A percentile compares a stretch with the other conserved stretches of the same genome.
Conservation (phyloP, 2,113 vertebrate genomes). For the Lepisosteus oculatus region DNA sequence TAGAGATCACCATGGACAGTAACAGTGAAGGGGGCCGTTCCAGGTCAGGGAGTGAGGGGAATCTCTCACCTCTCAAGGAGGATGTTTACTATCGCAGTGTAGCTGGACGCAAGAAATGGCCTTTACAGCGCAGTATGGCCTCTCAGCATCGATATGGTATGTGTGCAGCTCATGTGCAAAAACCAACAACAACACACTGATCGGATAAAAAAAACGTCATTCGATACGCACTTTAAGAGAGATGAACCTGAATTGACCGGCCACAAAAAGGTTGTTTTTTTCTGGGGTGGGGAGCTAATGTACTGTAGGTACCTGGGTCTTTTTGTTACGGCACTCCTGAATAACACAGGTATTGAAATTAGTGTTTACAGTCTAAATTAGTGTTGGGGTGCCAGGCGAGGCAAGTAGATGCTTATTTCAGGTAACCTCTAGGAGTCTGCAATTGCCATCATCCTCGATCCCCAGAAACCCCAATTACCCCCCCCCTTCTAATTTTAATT, state of each 20-base stretch:
- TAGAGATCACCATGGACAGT: slow-evolving; percentile 92
- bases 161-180: slow-evolving; percentile 59
- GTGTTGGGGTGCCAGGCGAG: too few species aligned
- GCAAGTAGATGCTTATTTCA: too few species aligned
- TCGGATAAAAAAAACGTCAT: slow-evolving; percentile 39
- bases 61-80: slow-evolving; percentile 81
- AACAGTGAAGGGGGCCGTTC: slow-evolving; percentile 76
- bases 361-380: too few species aligned
- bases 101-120: slow-evolving; percentile 78
- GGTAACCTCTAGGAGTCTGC: too few species aligned
- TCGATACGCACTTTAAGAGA: slow-evolving; percentile 37
- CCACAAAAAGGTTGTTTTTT: slow-evolving; percentile 1
- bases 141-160: slow-evolving; percentile 81
- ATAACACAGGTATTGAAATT: too few species aligned
- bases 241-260: slow-evolving; percentile 35
- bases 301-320: background rate
- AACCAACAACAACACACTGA: slow-evolving; percentile 42
- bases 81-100: slow-evolving; percentile 85
- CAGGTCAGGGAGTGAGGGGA: slow-evolving; percentile 80
- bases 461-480: slow-evolving; percentile 15
- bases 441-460: too few species aligned
- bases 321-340: background rate
- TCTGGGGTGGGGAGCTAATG: background rate
- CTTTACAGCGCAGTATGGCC: slow-evolving; percentile 67
- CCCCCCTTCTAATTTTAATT: slow-evolving; percentile 27